Base-by-base conservation (phyloP, 2,888 invertebrate species). In the Drosophila mulleri region DNA sequence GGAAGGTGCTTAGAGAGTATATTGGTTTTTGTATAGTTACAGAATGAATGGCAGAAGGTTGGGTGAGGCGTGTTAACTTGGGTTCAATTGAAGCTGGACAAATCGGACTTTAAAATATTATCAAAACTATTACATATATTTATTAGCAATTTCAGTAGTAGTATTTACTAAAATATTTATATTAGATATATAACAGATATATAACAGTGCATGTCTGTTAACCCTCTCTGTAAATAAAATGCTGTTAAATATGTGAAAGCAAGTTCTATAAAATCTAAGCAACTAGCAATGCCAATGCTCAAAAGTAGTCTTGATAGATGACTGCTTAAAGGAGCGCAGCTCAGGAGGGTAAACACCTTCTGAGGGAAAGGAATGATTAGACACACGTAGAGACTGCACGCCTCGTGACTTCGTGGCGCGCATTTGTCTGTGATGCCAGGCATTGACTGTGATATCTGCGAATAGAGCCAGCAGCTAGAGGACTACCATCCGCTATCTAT, bases 371-470 rank as follows among this genome's bases (percentile, higher is more conserved):
- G 4, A 29, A n/a, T 16, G 47, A 14, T 44, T 20, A 44, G 23
- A 23, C 45, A n/a, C 26, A 47, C 26, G 47, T 23, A 23, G 45
- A 7, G 45, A 4, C 23, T 23, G 23, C 45, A 48, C 11, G 26
- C 2, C 47, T 20, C 6, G n/a, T 45, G 57, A 44, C 44, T 57
- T 44, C 23, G 32, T 57, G 44, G 35, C 20, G 37, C 3, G 58
- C 23, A 45, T 58, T 50, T 50, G 14, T 35, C 50, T 26, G 37
- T 35, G 35, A 37, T 59, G 29, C 29, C 14, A 12, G 26, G 58
- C 23, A 35, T 47, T 18, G 18, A 35, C 18, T 20, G 53, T 16
- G 20, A n/a, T 48, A 41, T 16, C 59, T 41, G 48, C 16, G 39
- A 48, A 32, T 67, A 23, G 32, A 7, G 14, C 18, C 9, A n/a